Evolutionary conservation across 2,888 invertebrate species (phyloP).

Genomic region (Scotopteryx bipunctaria): DNA sequence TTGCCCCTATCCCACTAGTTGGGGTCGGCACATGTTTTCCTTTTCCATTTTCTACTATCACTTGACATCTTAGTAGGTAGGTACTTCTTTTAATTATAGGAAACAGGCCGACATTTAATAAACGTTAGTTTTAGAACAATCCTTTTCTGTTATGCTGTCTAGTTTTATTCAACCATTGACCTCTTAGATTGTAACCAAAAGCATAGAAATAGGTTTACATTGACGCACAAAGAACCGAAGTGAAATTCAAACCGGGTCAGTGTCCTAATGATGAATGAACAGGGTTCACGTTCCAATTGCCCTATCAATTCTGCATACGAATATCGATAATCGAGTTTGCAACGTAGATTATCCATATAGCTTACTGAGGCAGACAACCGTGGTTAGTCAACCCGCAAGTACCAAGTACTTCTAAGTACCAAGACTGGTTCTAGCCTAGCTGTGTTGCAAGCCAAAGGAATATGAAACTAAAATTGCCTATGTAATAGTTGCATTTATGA

Average conservation of each 20-base stretch:
- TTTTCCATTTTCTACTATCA: too few species aligned
- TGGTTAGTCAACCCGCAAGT: constrained; percentile 45
- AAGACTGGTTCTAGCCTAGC: constrained; percentile 57
- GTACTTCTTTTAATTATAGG: too few species aligned
- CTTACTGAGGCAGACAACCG: constrained; percentile 50
- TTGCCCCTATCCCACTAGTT: too few species aligned
- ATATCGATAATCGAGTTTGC: constrained; percentile 51
- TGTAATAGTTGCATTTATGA: constrained; percentile 35
- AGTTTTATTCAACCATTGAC: too few species aligned
- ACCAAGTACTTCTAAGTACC: constrained; percentile 41
- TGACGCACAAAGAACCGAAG: background rate
- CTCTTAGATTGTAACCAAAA: background rate
- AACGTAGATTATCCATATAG: constrained; percentile 44
- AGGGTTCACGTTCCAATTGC: constrained; percentile 49
- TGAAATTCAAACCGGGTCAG: constrained; percentile 45
- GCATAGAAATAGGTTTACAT: background rate
- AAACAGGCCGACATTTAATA: too few species aligned
- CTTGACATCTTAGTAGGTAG: too few species aligned
- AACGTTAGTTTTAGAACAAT: too few species aligned
- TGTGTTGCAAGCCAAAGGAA: constrained; percentile 50
- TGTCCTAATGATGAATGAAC: constrained; percentile 51
- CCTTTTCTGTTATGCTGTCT: too few species aligned
- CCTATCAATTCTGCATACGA: constrained; percentile 55
- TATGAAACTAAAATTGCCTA: constrained; percentile 51
- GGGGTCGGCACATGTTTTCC: too few species aligned